Percentiles rank a stretch among this genome's conserved stretches.
These are phyloP conservation scores for Sphaeramia orbicularis DNA, from an alignment of 2,797 vertebrate species.

Conservation along the genomic window DNA sequence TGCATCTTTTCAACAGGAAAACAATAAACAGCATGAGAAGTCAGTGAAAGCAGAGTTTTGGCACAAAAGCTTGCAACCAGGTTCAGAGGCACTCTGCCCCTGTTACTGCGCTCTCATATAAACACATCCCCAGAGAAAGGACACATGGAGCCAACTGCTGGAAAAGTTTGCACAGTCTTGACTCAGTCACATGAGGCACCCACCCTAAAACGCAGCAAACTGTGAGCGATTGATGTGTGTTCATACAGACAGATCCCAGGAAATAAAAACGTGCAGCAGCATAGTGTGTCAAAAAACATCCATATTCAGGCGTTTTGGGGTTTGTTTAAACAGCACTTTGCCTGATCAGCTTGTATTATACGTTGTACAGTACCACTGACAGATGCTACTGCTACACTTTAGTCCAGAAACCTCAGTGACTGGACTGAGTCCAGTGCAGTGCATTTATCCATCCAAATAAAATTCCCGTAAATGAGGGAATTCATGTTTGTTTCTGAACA, in stretches of 20 bases:
- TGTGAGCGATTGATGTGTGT: constrained; percentile 55
- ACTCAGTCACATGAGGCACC: constrained; percentile 62
- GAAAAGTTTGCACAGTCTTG: constrained; percentile 64
- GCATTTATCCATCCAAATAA: constrained; percentile 49
- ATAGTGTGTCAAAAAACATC: constrained; percentile 54
- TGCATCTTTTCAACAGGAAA: constrained; percentile 59
- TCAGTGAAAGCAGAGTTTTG: constrained; percentile 28
- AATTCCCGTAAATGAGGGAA: constrained; percentile 55
- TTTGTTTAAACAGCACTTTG: constrained; percentile 16
- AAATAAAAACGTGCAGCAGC: constrained; percentile 58
- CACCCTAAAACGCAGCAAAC: constrained; percentile 54
- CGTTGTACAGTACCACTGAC: constrained; percentile 29
- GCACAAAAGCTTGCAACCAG: constrained; percentile 6
- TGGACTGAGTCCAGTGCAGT: constrained; percentile 52
- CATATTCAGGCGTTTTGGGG: constrained; percentile 54
- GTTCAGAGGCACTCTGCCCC: constrained; percentile 8
- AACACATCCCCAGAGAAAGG: constrained; percentile 37
- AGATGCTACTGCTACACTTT: constrained; percentile 33
- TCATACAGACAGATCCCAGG: constrained; percentile 23
- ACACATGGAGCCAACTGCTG: constrained; percentile 42
- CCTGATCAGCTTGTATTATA: constrained; percentile 20
- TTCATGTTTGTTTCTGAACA: constrained; percentile 63
- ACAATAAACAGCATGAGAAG: constrained; percentile 27
- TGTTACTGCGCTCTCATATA: constrained; percentile 36
- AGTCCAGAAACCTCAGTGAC: constrained; percentile 25